Conservation (phyloP, 2,888 invertebrate species). For the Agrochola macilenta region DNA sequence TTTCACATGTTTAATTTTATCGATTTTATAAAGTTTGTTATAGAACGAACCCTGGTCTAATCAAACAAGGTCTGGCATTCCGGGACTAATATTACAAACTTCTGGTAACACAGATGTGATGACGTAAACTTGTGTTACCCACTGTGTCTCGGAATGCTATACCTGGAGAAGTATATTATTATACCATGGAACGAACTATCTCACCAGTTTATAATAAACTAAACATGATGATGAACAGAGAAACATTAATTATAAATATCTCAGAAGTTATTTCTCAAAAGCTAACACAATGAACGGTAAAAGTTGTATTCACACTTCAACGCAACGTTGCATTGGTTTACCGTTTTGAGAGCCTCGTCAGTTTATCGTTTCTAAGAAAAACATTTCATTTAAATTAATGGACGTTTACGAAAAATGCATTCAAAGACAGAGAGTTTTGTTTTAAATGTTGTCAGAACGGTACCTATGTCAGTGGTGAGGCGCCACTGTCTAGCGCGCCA, state of each 20-base stretch:
- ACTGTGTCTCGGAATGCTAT: too few species aligned
- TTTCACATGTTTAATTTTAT: neutral
- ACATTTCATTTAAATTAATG: neutral
- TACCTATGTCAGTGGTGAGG: neutral
- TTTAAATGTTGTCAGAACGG: neutral
- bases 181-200: too few species aligned
- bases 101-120: too few species aligned
- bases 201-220: neutral
- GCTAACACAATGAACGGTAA: neutral
- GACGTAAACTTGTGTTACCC: too few species aligned
- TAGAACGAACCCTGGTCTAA: too few species aligned
- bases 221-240: neutral
- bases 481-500: conserved; percentile 26
- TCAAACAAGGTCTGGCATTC: too few species aligned
- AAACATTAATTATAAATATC: neutral
- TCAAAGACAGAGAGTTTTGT: neutral
- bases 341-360: neutral
- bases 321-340: neutral
- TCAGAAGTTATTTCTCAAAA: neutral
- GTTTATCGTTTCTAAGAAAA: neutral
- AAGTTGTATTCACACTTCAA: neutral
- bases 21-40: neutral
- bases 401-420: neutral
- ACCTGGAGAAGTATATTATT: too few species aligned
- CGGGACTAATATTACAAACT: too few species aligned